phyloP scores from a whole-genome alignment of 2,113 vertebrate genomes.

The Sylvia atricapilla region DNA sequence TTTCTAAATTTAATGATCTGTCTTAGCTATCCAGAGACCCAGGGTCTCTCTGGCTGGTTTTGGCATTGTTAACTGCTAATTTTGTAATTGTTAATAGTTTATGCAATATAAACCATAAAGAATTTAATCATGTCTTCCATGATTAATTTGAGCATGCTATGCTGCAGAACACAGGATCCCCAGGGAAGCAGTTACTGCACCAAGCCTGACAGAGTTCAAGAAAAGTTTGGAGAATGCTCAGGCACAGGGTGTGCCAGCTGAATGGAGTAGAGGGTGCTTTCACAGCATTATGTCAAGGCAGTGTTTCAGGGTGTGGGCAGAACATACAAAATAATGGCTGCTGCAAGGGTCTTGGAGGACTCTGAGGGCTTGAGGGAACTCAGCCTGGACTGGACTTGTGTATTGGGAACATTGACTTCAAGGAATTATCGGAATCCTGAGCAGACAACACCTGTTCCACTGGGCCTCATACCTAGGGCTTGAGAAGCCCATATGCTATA shows the following conservation, averaged over 20 bases:
- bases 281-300: not conserved
- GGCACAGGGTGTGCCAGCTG: not conserved
- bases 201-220: not conserved
- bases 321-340: not conserved
- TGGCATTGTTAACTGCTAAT: not conserved
- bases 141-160: not conserved
- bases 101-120: not conserved
- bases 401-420: not conserved
- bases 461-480: fast-evolving
- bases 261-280: not conserved
- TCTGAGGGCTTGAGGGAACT: not conserved
- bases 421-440: not conserved
- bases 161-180: not conserved
- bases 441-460: not conserved
- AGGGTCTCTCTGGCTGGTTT: not conserved
- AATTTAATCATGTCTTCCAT: not conserved
- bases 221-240: not conserved
- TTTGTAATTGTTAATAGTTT: not conserved
- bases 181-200: too few species aligned
- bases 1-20: not conserved
- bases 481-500: not conserved
- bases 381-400: not conserved
- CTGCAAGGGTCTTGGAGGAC: not conserved
- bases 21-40: not conserved
- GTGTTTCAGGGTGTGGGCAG: too few species aligned